Percentiles rank a stretch among this genome's conserved stretches.
Evolutionary conservation across 2,888 invertebrate species (phyloP).

Genomic region (Drosophila phalerata): DNA sequence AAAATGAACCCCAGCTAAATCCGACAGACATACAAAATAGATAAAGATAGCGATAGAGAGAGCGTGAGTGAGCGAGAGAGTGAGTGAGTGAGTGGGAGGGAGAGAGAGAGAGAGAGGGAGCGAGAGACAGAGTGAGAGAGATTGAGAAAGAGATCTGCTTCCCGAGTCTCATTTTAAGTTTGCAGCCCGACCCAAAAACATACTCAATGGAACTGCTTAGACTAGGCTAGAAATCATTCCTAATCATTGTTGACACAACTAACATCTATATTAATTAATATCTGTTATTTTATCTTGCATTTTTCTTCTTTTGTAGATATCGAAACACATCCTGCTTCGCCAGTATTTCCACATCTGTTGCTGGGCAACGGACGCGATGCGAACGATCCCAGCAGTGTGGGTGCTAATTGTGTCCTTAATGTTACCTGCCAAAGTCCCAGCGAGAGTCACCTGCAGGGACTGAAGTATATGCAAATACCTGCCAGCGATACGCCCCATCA

Average conservation of each 20-base stretch:
- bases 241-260: no score
- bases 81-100: slow-evolving; percentile 1
- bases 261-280: not conserved
- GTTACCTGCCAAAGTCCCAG: slow-evolving; percentile 91
- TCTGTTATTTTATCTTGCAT: not conserved
- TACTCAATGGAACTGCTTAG: slow-evolving; percentile 34
- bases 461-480: slow-evolving; percentile 91
- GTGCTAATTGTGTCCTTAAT: slow-evolving; percentile 92
- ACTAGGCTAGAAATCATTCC: slow-evolving; percentile 9
- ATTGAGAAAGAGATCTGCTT: slow-evolving; percentile 16
- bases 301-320: slow-evolving; percentile 86
- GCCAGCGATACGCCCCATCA: slow-evolving; percentile 94
- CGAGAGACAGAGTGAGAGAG: slow-evolving; percentile 13
- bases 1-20: slow-evolving; percentile 22
- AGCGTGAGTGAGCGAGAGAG: slow-evolving; percentile 9
- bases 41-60: slow-evolving; percentile 13
- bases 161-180: slow-evolving; percentile 25
- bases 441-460: slow-evolving; percentile 89
- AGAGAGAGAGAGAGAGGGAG: slow-evolving; percentile 7
- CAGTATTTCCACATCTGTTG: slow-evolving; percentile 92
- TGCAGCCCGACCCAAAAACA: slow-evolving; percentile 27
- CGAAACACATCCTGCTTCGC: slow-evolving; percentile 91
- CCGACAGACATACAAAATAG: slow-evolving; percentile 2
- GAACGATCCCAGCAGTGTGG: slow-evolving; percentile 89
- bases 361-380: slow-evolving; percentile 94